Evolutionary conservation across 2,888 invertebrate species (phyloP), one percentile per base, ranked within the genome.

Genomic region (Melanostoma mellinum): DNA sequence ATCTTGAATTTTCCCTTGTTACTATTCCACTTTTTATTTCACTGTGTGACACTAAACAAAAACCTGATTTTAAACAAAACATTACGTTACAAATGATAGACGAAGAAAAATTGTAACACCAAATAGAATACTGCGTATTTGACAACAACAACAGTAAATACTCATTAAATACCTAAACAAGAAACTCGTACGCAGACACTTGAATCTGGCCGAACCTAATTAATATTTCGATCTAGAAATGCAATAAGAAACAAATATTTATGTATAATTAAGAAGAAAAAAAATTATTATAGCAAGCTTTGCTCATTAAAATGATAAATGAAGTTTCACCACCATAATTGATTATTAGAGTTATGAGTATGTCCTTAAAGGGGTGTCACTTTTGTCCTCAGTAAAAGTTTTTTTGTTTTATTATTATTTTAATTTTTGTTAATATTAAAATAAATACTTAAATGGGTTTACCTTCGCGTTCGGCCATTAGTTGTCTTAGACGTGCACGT

Each of bases 381-480:
- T 78, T 73, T 82, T 61, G 77, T 78, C 78, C 69, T 69, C 44
- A 50, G 53, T 73, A 58, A 58, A 63, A 35, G 53, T 60, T 46
- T 55, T 60, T 5, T 52, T 50, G n/a, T 52, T 42, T 3, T 53
- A 32, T 71, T 44, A 48, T 50, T 67, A 30, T 77, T 32, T 38
- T 50, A 30, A 56, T 6, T 35, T n/a, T 32, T 4, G 8, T 63
- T 32, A 42, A 32, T 20, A 40, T 67, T 6, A 10, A 10, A 50
- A 9, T 30, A 46, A 1, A 53, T 30, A 6, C 30, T 35, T 9
- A 10, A 38, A 38, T 4, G 8, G 32, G 58, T 56, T 88, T 93
- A 97, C 97, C 96, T 95, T 96, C 95, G 91, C 95, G 95, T 92
- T 96, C 96, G 88, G 96, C 96, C 94, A 97, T 95, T 90, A 97